phyloP scores from a whole-genome alignment of 2,113 vertebrate species.

The Axis porcinus region DNA sequence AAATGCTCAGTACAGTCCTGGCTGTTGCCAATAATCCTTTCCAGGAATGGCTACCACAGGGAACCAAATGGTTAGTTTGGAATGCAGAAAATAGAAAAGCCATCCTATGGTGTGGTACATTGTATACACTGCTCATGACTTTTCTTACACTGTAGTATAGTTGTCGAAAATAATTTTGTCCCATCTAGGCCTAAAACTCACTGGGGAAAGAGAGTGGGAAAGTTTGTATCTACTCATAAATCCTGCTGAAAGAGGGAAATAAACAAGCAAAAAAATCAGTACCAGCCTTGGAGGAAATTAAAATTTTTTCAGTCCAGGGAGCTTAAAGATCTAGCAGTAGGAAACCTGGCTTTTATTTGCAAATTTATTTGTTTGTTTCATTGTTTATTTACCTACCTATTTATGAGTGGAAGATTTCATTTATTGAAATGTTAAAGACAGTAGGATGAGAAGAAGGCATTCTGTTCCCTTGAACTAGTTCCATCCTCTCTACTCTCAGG shows the following conservation, averaged over 20 bases:
- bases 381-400: background rate
- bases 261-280: background rate
- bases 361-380: background rate
- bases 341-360: background rate
- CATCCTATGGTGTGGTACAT: background rate
- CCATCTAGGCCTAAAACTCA: background rate
- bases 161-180: background rate
- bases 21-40: background rate
- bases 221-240: background rate
- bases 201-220: background rate
- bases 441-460: background rate
- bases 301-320: background rate
- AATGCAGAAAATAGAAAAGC: background rate
- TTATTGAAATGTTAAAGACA: constrained; percentile 58
- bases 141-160: background rate
- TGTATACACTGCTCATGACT: background rate
- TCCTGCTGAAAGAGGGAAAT: background rate
- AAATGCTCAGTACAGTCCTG: background rate
- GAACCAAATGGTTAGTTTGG: background rate
- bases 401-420: background rate
- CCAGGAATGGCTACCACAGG: background rate
- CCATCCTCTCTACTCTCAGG: constrained; percentile 15
- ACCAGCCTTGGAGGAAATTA: background rate
- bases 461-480: background rate
- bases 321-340: background rate